A percentile compares a stretch with the other conserved stretches of the same genome.
phyloP scores from a whole-genome alignment of 2,888 invertebrate species.

The Poecilobothrus nobilitatus region DNA sequence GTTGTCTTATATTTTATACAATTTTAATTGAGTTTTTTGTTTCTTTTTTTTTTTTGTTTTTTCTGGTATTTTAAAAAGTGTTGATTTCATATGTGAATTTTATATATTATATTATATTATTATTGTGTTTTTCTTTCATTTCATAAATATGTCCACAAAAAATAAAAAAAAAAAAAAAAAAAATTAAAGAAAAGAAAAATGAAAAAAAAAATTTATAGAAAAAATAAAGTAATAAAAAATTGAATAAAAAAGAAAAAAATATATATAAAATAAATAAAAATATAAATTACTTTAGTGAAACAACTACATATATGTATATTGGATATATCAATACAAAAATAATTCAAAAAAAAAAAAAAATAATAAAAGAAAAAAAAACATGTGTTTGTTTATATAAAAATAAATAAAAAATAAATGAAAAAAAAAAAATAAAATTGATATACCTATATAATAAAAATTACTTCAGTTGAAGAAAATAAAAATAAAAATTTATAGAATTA shows the following conservation, averaged over 20 bases:
- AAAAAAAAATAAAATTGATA: no score
- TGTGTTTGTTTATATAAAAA: neutral
- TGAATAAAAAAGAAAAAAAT: no score
- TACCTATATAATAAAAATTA: neutral
- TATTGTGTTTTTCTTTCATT: neutral
- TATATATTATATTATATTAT: no score
- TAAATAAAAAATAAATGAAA: neutral
- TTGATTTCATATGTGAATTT: neutral
- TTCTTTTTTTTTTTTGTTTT: no score
- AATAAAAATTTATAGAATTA: constrained; percentile 2
- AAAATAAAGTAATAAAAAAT: no score
- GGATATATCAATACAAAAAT: neutral
- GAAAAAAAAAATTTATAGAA: neutral
- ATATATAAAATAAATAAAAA: neutral
- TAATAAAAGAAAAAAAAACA: no score
- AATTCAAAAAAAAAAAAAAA: neutral
- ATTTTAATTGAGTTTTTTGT: neutral
- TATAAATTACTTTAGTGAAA: neutral
- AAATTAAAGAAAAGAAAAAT: neutral
- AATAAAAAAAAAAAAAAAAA: neutral
- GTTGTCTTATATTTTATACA: neutral
- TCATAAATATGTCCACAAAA: neutral
- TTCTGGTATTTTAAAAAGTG: neutral
- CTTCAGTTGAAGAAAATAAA: neutral
- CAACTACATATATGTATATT: neutral